Percentiles rank a stretch among this genome's conserved stretches.
These are phyloP conservation scores for Poecile montanus DNA, from an alignment of 2,797 vertebrate species.

Conservation along the genomic window DNA sequence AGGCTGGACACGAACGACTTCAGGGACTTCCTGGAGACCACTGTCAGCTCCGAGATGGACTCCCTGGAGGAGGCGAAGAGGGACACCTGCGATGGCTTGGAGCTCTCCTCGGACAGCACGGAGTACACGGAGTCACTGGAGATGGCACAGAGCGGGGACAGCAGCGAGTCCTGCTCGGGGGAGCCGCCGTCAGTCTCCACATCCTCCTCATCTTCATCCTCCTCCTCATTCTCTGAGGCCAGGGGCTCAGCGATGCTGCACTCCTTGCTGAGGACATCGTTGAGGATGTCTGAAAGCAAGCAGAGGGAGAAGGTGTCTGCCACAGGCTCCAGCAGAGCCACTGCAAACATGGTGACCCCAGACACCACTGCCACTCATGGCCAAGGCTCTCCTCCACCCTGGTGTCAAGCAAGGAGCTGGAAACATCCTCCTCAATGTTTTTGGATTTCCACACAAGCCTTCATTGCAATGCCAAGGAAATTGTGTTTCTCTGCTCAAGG, in stretches of 20 bases:
- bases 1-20: constrained; percentile 86
- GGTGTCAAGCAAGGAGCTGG: neutral
- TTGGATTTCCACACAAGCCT: neutral
- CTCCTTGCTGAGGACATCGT: constrained; percentile 86
- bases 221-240: constrained; percentile 62
- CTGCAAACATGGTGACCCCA: rapidly evolving
- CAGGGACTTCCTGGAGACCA: constrained; percentile 79
- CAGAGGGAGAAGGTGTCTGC: neutral
- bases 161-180: constrained; percentile 82
- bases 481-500: neutral
- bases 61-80: constrained; percentile 79
- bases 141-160: constrained; percentile 82
- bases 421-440: neutral
- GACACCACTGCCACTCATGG: rapidly evolving
- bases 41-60: constrained; percentile 83
- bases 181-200: constrained; percentile 56
- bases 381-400: neutral
- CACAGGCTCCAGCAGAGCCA: neutral
- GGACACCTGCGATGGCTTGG: constrained; percentile 71
- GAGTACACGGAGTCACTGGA: constrained; percentile 88
- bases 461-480: neutral
- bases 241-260: constrained; percentile 71
- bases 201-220: constrained; percentile 74
- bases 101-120: constrained; percentile 72
- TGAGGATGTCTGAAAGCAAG: constrained; percentile 84